Percentiles rank a stretch among this genome's conserved stretches.
phyloP scores from a whole-genome alignment of 1,140 invertebrate species.

The Glossosoma conforme region DNA sequence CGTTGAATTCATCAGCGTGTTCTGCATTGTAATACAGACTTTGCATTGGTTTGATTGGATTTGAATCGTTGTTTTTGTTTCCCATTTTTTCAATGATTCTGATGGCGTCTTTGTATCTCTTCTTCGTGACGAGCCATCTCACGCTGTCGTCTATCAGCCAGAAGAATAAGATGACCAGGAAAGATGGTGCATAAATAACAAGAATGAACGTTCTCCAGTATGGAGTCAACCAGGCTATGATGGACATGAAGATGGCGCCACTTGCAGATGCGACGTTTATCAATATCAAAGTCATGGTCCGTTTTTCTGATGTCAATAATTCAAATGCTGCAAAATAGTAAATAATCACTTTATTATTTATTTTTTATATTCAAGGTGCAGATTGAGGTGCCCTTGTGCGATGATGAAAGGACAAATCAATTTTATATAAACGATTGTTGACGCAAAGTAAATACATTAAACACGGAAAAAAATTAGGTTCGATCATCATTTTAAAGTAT shows the following conservation, averaged over 20 bases:
- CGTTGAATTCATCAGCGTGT: conserved; percentile 10
- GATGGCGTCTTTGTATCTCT: conserved; percentile 58
- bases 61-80: conserved; percentile 57
- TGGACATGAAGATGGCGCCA: conserved; percentile 53
- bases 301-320: too few relatives aligned
- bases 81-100: conserved; percentile 57
- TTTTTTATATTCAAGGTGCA: too few relatives aligned
- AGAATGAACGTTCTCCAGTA: conserved; percentile 58
- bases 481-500: too few relatives aligned
- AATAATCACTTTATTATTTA: too few relatives aligned
- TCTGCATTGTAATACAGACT: conserved; percentile 34
- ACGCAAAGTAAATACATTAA: too few relatives aligned
- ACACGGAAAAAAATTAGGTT: too few relatives aligned
- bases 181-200: conserved; percentile 50
- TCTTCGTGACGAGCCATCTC: conserved; percentile 64
- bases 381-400: too few relatives aligned
- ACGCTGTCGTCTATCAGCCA: conserved; percentile 44
- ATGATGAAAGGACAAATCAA: too few relatives aligned
- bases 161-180: conserved; percentile 48
- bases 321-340: too few relatives aligned
- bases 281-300: too few relatives aligned
- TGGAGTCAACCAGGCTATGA: conserved; percentile 52
- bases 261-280: conserved; percentile 54
- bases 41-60: conserved; percentile 54
- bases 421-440: too few relatives aligned